Base-by-base conservation (phyloP, 1,140 invertebrate species). In the Spodoptera litura region DNA sequence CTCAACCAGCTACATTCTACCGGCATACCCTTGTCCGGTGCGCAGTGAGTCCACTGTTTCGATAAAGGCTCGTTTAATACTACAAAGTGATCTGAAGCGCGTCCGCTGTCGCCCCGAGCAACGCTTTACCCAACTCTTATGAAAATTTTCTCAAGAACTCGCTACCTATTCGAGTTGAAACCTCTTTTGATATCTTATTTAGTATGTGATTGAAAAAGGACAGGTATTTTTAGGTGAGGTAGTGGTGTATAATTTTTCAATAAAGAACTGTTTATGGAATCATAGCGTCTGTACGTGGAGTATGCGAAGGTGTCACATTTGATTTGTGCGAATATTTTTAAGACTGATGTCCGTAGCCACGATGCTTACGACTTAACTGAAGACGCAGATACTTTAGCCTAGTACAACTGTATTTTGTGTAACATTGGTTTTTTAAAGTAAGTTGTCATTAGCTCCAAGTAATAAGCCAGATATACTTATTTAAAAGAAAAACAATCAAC, bases 71-170 rank as follows among this genome's bases (percentile, higher is more conserved):
- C 85, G 83, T 89, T 90, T 93, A 91, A 91, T 88, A 86, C 87
- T 92, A 90, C 91, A 93, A 94, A 94, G 93, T 89, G 89, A 89
- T 87, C 85, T 87, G 78, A 71, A 89, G 82, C 85, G 81, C 49
- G 83, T 81, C 85, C 75, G 52, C 81, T 74, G 93, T 94, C 91
- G 91, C 91, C 85, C 87, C 44, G 85, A 82, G 93, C 90, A 82
- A 93, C 90, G 89, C 85, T 89, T 88, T 88, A 83, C 88, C 84
- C 75, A 49, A 74, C 87, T 92, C 86, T 88, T 93, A 90, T 89
- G 89, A 90, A 93, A 90, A 93, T 91, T 87, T 86, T 85, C 59
- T 81, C 84, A 81, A 84, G 80, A 81, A 70, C 70, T 44, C 9
- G 38, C 53, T n/a, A 49, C 25, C 59, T 11, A 27, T 35, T 9